A percentile compares a stretch with the other conserved stretches of the same genome.
Conservation (phyloP, 1,140 invertebrate genomes). For the Venturia canescens region DNA sequence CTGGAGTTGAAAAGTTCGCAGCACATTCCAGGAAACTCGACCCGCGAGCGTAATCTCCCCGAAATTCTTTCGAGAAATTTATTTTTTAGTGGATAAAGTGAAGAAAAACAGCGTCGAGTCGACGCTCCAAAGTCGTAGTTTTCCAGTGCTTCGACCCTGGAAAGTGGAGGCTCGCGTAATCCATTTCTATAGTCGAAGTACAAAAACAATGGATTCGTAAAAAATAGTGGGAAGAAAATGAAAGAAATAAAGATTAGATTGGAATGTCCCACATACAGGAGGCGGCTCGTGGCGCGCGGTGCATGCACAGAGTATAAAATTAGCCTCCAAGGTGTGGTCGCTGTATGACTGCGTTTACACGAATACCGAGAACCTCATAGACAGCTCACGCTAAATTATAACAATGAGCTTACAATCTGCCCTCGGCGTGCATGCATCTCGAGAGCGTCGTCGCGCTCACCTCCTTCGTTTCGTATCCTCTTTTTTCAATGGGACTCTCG, state of each 20-base stretch:
- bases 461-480: neutral
- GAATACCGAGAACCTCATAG: neutral
- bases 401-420: neutral
- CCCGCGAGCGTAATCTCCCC: no score
- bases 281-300: neutral
- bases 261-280: neutral
- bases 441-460: neutral
- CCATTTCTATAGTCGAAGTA: no score
- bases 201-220: no score
- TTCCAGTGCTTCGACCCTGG: no score
- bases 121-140: no score
- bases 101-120: no score
- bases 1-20: no score
- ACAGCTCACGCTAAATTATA: neutral
- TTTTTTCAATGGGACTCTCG: neutral
- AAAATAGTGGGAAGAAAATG: neutral
- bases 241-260: no score
- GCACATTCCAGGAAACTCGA: no score
- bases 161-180: no score
- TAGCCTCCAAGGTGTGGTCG: conserved; percentile 12
- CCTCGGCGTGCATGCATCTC: neutral
- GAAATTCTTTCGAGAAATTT: no score
- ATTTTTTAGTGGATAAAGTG: no score
- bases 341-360: neutral
- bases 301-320: neutral